phyloP scores from a whole-genome alignment of 1,140 invertebrate genomes.

The Drosophila pectinifera region DNA sequence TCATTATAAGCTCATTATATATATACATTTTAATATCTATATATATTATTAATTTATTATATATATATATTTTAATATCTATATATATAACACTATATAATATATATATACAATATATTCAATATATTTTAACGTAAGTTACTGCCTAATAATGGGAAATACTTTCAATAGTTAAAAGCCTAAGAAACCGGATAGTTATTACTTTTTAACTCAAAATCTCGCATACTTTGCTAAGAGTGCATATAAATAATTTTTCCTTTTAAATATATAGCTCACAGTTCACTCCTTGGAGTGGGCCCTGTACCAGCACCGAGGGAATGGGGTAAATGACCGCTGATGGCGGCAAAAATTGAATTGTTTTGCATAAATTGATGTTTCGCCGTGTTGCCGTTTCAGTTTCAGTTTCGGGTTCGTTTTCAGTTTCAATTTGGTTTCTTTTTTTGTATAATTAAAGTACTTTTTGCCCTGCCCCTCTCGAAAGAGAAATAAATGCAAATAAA shows the following conservation, averaged over 20 bases:
- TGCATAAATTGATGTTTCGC: conserved; percentile 74
- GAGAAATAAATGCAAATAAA: background rate
- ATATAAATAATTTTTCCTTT: background rate
- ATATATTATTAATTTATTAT: no score
- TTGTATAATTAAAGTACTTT: conserved; percentile 48
- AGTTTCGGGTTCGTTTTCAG: conserved; percentile 3
- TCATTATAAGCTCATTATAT: no score
- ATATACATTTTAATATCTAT: no score
- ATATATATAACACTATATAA: no score
- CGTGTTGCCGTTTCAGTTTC: conserved; percentile 16
- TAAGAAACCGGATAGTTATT: no score
- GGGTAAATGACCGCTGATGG: conserved; percentile 72
- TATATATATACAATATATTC: no score
- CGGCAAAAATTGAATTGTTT: conserved; percentile 77
- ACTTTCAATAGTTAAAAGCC: no score
- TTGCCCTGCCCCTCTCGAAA: background rate
- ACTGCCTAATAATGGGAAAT: no score
- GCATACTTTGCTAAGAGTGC: no score
- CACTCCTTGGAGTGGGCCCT: background rate
- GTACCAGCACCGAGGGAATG: conserved; percentile 7
- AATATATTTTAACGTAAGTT: no score
- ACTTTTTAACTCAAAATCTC: no score
- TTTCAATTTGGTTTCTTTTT: conserved; percentile 13
- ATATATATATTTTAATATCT: no score
- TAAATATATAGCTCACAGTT: background rate